Evolutionary conservation across 2,888 invertebrate species (phyloP), one percentile per base, ranked within the genome.

Genomic region (Colostygia pectinataria): DNA sequence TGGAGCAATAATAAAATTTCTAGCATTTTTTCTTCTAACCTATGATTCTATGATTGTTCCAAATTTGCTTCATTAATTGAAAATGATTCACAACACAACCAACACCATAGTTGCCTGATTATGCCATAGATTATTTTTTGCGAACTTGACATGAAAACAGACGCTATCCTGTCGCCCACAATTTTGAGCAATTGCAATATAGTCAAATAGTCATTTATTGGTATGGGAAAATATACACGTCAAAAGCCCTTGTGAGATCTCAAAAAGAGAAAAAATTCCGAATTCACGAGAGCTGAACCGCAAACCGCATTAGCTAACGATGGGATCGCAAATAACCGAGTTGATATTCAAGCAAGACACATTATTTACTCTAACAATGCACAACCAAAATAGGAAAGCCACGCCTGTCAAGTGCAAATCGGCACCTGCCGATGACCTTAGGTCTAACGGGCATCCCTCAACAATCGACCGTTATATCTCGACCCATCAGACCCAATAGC

Each of bases 401-500:
- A 73, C 71, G 82, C 79, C 77, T 80, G 80, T 85, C 88, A 85
- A 83, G 82, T 75, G 74, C 76, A 78, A 81, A 85, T 84, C 81
- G 77, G 74, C 88, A 89, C 88, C 85, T 88, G 88, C 74, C 79
- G 82, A 80, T 82, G 88, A 87, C 86, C 88, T 71, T 77, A 47
- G 65, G 62, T 63, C 79, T 88, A 88, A 87, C 88, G 87, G 85
- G 75, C 76, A 77, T 77, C 80, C 83, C 76, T 74, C 59, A 57
- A 43, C 53, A 18, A 58, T 53, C 58, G 41, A 32, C 61, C 55
- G 47, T 8, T 50, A 28, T 47, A 55, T 51, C 54, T 29, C 43
- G 59, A 53, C 62, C 65, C 59, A 41, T 25, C 25, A 45, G 38
- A 48, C 44, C 29, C 23, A 29, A 43, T 28, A 31, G 23, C 42